These are phyloP conservation scores for Nineta flava DNA, from an alignment of 2,888 invertebrate genomes.

Conservation along the genomic window DNA sequence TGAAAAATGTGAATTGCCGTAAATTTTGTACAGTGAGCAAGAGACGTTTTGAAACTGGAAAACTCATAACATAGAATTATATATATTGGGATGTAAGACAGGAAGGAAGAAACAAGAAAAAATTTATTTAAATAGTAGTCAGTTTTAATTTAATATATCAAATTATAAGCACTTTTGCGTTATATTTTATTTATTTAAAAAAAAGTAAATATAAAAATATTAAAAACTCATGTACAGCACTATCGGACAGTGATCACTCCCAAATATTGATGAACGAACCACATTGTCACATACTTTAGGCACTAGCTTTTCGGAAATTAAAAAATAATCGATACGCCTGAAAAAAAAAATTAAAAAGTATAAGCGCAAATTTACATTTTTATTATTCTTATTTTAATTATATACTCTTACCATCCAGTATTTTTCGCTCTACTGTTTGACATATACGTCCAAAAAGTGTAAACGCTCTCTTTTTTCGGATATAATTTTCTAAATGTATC, in stretches of 20 bases:
- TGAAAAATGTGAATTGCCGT: too few relatives aligned
- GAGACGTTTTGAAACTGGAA: too few relatives aligned
- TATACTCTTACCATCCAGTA: slow-evolving; percentile 75
- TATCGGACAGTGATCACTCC: slow-evolving; percentile 95
- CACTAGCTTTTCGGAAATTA: slow-evolving; percentile 66
- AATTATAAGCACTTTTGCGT: too few relatives aligned
- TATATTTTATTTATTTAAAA: too few relatives aligned
- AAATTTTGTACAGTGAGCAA: too few relatives aligned
- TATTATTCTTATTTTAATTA: background rate
- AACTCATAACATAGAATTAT: too few relatives aligned
- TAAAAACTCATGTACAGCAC: slow-evolving; percentile 51
- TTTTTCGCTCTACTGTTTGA: slow-evolving; percentile 73
- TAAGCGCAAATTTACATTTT: background rate
- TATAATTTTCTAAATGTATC: slow-evolving; percentile 80
- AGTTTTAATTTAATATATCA: too few relatives aligned
- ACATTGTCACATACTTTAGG: slow-evolving; percentile 69
- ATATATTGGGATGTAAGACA: too few relatives aligned
- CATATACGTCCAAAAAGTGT: slow-evolving; percentile 95
- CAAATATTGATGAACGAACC: slow-evolving; percentile 66
- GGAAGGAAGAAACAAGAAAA: too few relatives aligned
- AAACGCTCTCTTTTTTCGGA: slow-evolving; percentile 66
- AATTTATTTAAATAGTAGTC: too few relatives aligned
- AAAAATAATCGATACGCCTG: slow-evolving; percentile 92
- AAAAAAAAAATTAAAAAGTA: slow-evolving; percentile 20
- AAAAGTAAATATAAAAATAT: too few relatives aligned